Conservation (phyloP, 2,113 vertebrate genomes). For the Melozone crissalis region DNA sequence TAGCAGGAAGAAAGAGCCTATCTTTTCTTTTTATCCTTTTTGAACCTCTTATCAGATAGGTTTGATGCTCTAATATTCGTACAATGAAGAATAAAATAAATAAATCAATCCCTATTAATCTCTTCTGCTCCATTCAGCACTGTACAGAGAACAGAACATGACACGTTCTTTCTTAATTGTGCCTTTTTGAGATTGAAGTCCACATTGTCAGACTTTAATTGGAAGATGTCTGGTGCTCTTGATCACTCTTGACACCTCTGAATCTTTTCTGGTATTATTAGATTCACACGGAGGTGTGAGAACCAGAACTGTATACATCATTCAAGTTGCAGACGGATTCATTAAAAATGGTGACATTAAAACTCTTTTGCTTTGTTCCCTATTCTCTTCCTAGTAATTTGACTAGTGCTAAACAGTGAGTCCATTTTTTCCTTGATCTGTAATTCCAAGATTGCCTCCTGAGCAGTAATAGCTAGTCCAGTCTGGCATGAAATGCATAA, state of each 20-base stretch:
- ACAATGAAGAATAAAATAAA: not conserved
- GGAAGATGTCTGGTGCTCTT: not conserved
- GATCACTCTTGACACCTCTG: not conserved
- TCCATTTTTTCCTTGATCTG: not conserved
- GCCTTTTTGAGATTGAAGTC: not conserved
- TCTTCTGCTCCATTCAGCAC: not conserved
- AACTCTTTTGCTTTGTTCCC: not conserved
- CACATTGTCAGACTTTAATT: not conserved
- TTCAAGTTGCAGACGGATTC: rapidly evolving
- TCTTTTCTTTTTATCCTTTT: not conserved
- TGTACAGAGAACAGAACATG: not conserved
- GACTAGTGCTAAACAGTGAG: not conserved
- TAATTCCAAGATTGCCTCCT: not conserved
- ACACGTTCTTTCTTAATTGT: not conserved
- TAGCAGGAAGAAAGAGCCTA: not conserved
- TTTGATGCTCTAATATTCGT: not conserved
- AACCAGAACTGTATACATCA: not conserved
- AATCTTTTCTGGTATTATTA: not conserved
- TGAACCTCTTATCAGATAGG: not conserved
- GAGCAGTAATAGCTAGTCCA: not conserved
- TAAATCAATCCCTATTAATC: not conserved
- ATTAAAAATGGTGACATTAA: not conserved
- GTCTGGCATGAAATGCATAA: not conserved
- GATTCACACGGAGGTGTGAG: not conserved
- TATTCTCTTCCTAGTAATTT: not conserved